phyloP scores from a whole-genome alignment of 1,140 invertebrate genomes.

The Ceratosolen solmsi region DNA sequence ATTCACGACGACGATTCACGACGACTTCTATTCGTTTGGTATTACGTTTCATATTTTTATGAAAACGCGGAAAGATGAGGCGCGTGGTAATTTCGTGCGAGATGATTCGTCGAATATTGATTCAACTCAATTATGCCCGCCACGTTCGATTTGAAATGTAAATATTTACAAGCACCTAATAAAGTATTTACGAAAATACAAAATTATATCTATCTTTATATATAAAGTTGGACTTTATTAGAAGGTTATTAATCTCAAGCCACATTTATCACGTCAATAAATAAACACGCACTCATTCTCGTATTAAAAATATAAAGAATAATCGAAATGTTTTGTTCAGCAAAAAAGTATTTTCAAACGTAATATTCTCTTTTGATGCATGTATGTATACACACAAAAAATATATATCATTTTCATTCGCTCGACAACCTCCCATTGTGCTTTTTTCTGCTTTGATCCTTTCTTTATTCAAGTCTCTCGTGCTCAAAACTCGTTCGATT shows the following conservation, averaged over 20 bases:
- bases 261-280: neutral
- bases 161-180: too few species aligned
- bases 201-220: too few species aligned
- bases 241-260: neutral
- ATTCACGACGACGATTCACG: too few species aligned
- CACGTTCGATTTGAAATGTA: too few species aligned
- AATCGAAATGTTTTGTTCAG: neutral
- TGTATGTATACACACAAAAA: conserved; percentile 9
- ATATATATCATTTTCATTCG: conserved; percentile 41
- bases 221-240: neutral
- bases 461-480: conserved; percentile 19
- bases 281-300: neutral
- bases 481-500: conserved; percentile 34
- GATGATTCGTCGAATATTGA: too few species aligned
- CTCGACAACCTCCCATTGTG: conserved; percentile 15
- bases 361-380: conserved; percentile 15
- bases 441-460: conserved; percentile 45
- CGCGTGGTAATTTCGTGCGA: too few species aligned
- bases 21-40: too few species aligned
- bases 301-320: conserved; percentile 4
- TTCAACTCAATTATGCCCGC: too few species aligned
- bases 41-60: too few species aligned
- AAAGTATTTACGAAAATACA: too few species aligned
- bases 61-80: too few species aligned
- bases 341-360: neutral